These are phyloP conservation scores for Brachionus asplanchnoidis DNA, from an alignment of 1,140 invertebrate species.

Conservation along the genomic window DNA sequence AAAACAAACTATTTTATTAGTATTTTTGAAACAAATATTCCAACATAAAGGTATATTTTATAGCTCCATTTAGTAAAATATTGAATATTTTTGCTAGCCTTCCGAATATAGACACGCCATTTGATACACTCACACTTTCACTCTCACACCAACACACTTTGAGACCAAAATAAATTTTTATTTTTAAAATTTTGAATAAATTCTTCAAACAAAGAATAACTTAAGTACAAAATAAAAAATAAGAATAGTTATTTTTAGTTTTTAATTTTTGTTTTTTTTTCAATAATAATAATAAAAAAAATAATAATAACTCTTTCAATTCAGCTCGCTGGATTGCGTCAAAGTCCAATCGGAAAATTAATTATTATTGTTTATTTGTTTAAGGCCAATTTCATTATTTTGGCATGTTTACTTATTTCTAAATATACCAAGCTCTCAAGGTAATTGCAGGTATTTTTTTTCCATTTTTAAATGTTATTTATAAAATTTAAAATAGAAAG, in stretches of 20 bases:
- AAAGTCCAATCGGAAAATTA: background rate
- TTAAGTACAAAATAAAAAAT: constrained; percentile 5
- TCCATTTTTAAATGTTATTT: background rate
- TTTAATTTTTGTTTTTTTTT: background rate
- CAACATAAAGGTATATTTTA: background rate
- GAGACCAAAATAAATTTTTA: constrained; percentile 23
- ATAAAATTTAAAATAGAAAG: constrained; percentile 12
- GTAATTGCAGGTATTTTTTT: constrained; percentile 16
- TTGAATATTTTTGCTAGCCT: background rate
- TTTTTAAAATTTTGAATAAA: background rate
- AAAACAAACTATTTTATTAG: background rate
- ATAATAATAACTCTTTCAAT: background rate
- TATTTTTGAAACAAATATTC: background rate
- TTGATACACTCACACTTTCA: background rate
- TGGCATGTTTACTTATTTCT: background rate
- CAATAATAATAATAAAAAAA: background rate
- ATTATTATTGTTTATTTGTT: constrained; percentile 19
- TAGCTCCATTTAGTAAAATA: background rate
- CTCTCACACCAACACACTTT: background rate
- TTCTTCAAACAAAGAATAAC: background rate
- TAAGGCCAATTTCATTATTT: constrained; percentile 6
- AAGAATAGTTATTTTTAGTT: constrained; percentile 7
- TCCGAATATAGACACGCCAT: background rate
- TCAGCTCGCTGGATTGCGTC: background rate
- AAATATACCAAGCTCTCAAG: background rate